A percentile compares a stretch with the other conserved stretches of the same genome.
Evolutionary conservation across 2,797 vertebrate species (phyloP).

Genomic region (Rallus crepitans): DNA sequence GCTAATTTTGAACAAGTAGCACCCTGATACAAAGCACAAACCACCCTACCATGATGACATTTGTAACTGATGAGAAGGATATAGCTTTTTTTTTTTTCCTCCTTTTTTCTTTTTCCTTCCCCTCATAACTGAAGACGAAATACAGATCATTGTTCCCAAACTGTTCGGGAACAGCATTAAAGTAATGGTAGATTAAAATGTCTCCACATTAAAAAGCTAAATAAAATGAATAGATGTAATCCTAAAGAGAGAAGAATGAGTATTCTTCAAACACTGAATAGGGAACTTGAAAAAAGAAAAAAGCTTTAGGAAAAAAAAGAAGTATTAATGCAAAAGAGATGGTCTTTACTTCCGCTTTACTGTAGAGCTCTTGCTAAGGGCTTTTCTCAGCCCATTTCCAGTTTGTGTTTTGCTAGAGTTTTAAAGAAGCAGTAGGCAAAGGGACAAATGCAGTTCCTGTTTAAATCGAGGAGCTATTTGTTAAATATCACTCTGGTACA

Average conservation of each 20-base stretch:
- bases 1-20: background rate
- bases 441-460: background rate
- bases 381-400: slow-evolving; percentile 33
- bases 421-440: slow-evolving; percentile 15
- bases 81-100: background rate
- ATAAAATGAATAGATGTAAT: slow-evolving; percentile 70
- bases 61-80: slow-evolving; percentile 40
- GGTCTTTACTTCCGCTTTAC: slow-evolving; percentile 26
- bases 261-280: slow-evolving; percentile 67
- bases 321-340: slow-evolving; percentile 67
- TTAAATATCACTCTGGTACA: background rate
- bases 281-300: slow-evolving; percentile 35
- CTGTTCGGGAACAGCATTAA: slow-evolving; percentile 52
- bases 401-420: slow-evolving; percentile 40
- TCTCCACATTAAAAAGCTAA: slow-evolving; percentile 65
- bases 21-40: slow-evolving; percentile 12
- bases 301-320: background rate
- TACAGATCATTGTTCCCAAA: slow-evolving; percentile 47
- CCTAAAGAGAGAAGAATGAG: slow-evolving; percentile 65
- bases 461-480: background rate
- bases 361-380: slow-evolving; percentile 44
- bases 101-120: background rate
- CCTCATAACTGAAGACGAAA: background rate
- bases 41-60: background rate
- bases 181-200: slow-evolving; percentile 63